phyloP scores from a whole-genome alignment of 2,797 vertebrate species.

The Mus minutoides region DNA sequence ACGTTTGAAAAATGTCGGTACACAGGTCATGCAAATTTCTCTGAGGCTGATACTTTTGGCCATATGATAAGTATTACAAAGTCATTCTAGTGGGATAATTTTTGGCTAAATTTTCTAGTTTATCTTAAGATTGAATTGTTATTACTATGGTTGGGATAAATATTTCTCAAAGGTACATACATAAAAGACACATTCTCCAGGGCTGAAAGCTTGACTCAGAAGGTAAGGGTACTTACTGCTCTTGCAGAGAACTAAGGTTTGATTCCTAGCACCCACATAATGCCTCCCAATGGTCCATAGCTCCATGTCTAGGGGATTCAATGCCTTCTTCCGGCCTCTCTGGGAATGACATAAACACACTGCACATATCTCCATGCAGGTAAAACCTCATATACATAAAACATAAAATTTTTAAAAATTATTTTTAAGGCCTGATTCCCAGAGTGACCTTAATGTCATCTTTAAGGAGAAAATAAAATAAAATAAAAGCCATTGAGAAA shows the following conservation, averaged over 20 bases:
- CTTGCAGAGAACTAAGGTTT: not conserved
- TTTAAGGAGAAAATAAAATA: too few relatives aligned
- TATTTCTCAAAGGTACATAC: too few relatives aligned
- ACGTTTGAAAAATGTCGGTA: not conserved
- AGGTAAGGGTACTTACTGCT: not conserved
- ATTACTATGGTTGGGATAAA: not conserved
- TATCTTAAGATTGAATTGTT: conserved; percentile 29
- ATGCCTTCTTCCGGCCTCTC: not conserved
- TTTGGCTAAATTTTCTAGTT: conserved; percentile 17
- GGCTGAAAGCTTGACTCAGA: not conserved
- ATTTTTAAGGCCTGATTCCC: not conserved
- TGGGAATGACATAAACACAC: not conserved
- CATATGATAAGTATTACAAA: not conserved
- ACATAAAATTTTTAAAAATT: too few relatives aligned
- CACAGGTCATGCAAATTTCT: not conserved
- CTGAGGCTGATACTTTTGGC: not conserved
- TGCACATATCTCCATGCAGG: not conserved
- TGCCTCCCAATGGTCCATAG: not conserved
- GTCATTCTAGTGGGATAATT: not conserved
- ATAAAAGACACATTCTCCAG: not conserved
- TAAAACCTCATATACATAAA: not conserved
- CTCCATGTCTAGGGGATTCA: not conserved
- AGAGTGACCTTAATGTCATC: not conserved
- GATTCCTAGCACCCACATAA: not conserved
- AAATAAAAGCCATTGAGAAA: not conserved